phyloP scores from a whole-genome alignment of 2,797 vertebrate genomes.

The Hozukius guyotensis region DNA sequence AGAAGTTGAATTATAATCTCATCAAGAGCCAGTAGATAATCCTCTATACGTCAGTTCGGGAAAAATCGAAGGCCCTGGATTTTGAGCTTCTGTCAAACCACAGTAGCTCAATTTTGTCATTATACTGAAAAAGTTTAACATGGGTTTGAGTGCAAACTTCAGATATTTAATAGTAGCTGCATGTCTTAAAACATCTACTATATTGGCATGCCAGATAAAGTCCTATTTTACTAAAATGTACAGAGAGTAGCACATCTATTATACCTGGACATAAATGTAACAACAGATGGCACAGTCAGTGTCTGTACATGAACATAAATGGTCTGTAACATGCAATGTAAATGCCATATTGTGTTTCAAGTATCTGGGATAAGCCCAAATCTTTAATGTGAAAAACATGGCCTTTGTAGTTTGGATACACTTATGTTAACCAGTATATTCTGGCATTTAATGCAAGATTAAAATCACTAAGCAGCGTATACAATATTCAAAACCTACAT shows the following conservation, averaged over 20 bases:
- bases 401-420: background rate
- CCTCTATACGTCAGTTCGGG: conserved; percentile 69
- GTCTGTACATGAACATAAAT: background rate
- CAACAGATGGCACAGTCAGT: background rate
- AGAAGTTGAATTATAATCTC: conserved; percentile 79
- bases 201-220: background rate
- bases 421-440: background rate
- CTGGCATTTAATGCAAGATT: background rate
- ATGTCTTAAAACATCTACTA: background rate
- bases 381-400: background rate
- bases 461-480: background rate
- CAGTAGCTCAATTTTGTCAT: conserved; percentile 10
- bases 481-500: background rate
- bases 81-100: conserved; percentile 61
- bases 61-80: conserved; percentile 64
- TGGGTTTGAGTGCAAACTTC: background rate
- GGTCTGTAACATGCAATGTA: background rate
- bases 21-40: conserved; percentile 74
- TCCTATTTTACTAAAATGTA: background rate
- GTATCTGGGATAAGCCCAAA: background rate
- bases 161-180: background rate
- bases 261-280: background rate
- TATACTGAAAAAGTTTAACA: conserved; percentile 25
- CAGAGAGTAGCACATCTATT: background rate
- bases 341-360: background rate